Conservation (phyloP, 2,888 invertebrate species). For the Candidula unifasciata region DNA sequence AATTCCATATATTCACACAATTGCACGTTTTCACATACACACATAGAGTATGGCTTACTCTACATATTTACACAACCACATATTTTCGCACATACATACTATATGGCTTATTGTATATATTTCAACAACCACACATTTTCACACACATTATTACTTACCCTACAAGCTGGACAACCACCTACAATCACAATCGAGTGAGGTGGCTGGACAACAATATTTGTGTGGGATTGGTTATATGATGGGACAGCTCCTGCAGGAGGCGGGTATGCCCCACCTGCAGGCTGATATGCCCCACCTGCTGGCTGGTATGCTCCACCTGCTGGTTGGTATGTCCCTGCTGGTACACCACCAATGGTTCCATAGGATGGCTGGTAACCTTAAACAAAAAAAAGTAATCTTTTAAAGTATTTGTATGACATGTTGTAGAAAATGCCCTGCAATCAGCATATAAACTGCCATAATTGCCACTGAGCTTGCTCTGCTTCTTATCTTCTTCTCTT, state of each 20-base stretch:
- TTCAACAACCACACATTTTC: no score
- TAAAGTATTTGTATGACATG: neutral
- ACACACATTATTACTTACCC: slow-evolving; percentile 79
- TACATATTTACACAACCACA: no score
- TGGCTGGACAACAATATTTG: slow-evolving; percentile 57
- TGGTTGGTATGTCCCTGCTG: slow-evolving; percentile 41
- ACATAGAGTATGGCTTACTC: no score
- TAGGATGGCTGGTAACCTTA: slow-evolving; percentile 43
- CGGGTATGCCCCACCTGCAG: slow-evolving; percentile 45
- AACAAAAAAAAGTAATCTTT: neutral
- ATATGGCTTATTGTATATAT: no score
- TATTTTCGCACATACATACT: no score
- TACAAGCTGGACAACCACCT: slow-evolving; percentile 92
- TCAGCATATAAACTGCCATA: no score
- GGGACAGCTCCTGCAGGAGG: slow-evolving; percentile 52
- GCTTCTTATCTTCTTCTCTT: no score
- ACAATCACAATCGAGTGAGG: slow-evolving; percentile 87
- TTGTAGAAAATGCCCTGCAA: neutral
- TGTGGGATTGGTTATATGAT: slow-evolving; percentile 79
- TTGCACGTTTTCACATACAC: no score
- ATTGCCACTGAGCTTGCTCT: no score
- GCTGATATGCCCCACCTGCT: neutral
- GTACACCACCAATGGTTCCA: slow-evolving; percentile 15
- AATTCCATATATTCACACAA: no score
- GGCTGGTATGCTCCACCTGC: neutral